Percentiles rank a stretch among this genome's conserved stretches.
Evolutionary conservation across 1,140 invertebrate genomes (phyloP).

Genomic region (Drosophila equinoxialis): DNA sequence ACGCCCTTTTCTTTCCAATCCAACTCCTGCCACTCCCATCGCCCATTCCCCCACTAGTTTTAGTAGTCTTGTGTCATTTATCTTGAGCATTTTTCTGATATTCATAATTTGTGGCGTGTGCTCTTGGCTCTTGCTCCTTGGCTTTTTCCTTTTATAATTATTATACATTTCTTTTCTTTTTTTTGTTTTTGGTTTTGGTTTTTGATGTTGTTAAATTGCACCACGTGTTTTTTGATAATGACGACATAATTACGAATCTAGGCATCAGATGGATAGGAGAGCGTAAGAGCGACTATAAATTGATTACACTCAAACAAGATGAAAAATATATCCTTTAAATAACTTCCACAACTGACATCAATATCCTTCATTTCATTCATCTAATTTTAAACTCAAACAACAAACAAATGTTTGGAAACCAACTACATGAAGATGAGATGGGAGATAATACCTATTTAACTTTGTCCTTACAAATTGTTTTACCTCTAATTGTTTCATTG

Average conservation of each 20-base stretch:
- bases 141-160: conserved; percentile 2
- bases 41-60: conserved; percentile 28
- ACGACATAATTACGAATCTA: conserved; percentile 70
- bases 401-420: no score
- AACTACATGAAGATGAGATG: no score
- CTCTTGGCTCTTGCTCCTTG: conserved; percentile 22
- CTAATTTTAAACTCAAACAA: no score
- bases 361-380: neutral
- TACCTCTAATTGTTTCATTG: no score
- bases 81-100: conserved; percentile 66
- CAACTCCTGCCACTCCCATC: neutral
- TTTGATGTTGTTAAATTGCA: conserved; percentile 75
- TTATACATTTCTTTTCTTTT: neutral
- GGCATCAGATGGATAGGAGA: neutral
- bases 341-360: neutral
- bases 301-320: no score
- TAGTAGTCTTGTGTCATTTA: conserved; percentile 58
- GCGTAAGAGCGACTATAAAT: neutral
- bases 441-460: no score
- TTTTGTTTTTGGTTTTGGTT: conserved; percentile 52
- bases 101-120: conserved; percentile 80
- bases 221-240: conserved; percentile 80
- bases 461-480: no score
- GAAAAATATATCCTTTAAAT: no score
- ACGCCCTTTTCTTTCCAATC: neutral